phyloP scores from a whole-genome alignment of 2,797 vertebrate genomes.

The Tokudaia muenninki region DNA sequence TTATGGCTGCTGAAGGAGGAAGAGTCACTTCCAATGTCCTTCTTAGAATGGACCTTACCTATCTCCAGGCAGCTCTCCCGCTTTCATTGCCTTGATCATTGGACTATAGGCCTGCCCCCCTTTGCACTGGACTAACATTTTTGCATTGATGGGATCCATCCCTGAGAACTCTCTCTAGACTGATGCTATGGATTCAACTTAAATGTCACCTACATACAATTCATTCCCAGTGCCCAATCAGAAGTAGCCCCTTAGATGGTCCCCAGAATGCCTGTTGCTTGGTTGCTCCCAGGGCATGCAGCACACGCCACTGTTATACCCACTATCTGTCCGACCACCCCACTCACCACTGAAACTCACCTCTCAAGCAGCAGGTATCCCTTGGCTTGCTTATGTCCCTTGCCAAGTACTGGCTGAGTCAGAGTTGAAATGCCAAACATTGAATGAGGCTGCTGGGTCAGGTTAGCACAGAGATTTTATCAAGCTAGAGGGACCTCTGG shows the following conservation, averaged over 20 bases:
- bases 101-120: rapidly evolving
- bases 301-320: rapidly evolving
- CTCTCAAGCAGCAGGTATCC: neutral
- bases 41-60: neutral
- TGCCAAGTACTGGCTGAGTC: neutral
- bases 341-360: neutral
- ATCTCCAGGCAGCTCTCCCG: neutral
- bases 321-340: neutral
- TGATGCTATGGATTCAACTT: neutral
- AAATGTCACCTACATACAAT: neutral
- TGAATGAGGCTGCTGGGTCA: neutral
- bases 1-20: neutral
- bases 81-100: neutral
- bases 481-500: slow-evolving; percentile 22
- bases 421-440: neutral
- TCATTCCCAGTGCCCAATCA: neutral
- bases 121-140: neutral
- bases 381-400: neutral
- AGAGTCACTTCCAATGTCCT: neutral
- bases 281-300: neutral
- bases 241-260: neutral
- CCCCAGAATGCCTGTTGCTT: no score
- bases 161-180: neutral
- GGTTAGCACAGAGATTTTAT: slow-evolving; percentile 62
- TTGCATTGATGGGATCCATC: neutral